Conservation (phyloP, 2,888 invertebrate species). For the Thereva unica region DNA sequence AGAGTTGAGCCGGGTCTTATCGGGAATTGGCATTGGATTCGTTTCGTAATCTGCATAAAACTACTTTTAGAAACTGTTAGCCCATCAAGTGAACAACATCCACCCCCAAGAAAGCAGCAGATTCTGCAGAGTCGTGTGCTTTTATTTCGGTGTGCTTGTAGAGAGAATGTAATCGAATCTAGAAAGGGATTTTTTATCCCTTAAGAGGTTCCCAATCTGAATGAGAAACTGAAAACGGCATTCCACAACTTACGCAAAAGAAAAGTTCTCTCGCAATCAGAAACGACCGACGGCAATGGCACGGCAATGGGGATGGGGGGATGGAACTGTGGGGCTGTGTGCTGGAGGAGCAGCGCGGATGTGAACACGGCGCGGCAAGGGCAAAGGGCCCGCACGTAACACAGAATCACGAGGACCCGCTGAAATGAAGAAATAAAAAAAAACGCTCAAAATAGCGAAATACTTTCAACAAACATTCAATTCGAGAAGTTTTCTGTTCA, state of each 20-base stretch:
- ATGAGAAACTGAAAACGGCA: conserved; percentile 4
- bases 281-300: conserved; percentile 7
- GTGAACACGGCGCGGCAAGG: not conserved
- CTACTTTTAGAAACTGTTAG: conserved; percentile 23
- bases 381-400: conserved; percentile 3
- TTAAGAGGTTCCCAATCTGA: conserved; percentile 4
- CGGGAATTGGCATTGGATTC: too few relatives aligned
- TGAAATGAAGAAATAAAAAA: conserved; percentile 28
- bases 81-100: conserved; percentile 35
- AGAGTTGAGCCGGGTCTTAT: too few relatives aligned
- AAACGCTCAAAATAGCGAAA: conserved; percentile 36
- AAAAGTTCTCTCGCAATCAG: conserved; percentile 10
- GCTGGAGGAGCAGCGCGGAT: conserved; percentile 1
- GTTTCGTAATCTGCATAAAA: conserved; percentile 29
- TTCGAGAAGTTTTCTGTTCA: conserved; percentile 41
- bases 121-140: not conserved
- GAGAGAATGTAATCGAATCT: conserved; percentile 25
- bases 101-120: not conserved
- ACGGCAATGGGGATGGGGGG: not conserved
- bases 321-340: not conserved
- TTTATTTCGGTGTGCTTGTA: conserved; percentile 21
- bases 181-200: conserved; percentile 12
- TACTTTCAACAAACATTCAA: conserved; percentile 38
- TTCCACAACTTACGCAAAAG: conserved; percentile 19
- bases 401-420: too few relatives aligned